Percentiles rank a stretch among this genome's conserved stretches.
phyloP scores from a whole-genome alignment of 2,113 vertebrate genomes.

The Melanotaenia duboulayi region DNA sequence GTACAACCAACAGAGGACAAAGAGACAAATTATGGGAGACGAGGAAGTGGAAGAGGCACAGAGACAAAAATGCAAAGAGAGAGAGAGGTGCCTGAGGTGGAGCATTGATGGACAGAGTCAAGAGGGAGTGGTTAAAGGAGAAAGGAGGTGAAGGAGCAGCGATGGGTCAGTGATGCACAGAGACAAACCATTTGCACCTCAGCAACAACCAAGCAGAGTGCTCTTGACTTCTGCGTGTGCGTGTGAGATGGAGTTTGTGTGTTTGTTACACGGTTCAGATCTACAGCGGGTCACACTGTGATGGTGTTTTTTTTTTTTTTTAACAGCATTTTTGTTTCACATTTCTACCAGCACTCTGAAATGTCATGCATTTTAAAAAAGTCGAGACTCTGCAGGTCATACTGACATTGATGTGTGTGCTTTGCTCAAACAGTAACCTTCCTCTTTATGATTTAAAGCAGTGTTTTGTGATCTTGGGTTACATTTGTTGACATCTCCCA shows the following conservation, averaged over 20 bases:
- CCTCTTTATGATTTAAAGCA: conserved; percentile 90
- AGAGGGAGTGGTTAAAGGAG: conserved; percentile 73
- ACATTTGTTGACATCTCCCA: conserved; percentile 88
- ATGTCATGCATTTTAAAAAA: conserved; percentile 73
- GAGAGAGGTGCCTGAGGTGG: conserved; percentile 59
- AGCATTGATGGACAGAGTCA: conserved; percentile 69
- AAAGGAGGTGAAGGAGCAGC: conserved; percentile 67
- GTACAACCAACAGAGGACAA: conserved; percentile 49
- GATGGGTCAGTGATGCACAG: conserved; percentile 69
- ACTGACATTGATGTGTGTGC: conserved; percentile 67
- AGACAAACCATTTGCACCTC: conserved; percentile 80
- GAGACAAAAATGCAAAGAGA: conserved; percentile 53
- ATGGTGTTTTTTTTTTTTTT: conserved; percentile 56
- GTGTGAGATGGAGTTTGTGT: conserved; percentile 17
- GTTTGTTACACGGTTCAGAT: conserved; percentile 53
- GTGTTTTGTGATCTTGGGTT: conserved; percentile 92
- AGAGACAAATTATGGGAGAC: conserved; percentile 43
- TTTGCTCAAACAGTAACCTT: conserved; percentile 68
- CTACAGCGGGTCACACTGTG: conserved; percentile 59
- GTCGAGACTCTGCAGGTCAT: conserved; percentile 45
- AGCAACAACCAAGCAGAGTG: conserved; percentile 64
- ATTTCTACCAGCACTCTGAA: conserved; percentile 60
- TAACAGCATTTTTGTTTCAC: conserved; percentile 65
- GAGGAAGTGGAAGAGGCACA: conserved; percentile 11
- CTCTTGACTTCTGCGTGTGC: conserved; percentile 44